Percentiles rank a stretch among this genome's conserved stretches.
Evolutionary conservation across 2,113 vertebrate species (phyloP).

Genomic region (Sapayoa aenigma): DNA sequence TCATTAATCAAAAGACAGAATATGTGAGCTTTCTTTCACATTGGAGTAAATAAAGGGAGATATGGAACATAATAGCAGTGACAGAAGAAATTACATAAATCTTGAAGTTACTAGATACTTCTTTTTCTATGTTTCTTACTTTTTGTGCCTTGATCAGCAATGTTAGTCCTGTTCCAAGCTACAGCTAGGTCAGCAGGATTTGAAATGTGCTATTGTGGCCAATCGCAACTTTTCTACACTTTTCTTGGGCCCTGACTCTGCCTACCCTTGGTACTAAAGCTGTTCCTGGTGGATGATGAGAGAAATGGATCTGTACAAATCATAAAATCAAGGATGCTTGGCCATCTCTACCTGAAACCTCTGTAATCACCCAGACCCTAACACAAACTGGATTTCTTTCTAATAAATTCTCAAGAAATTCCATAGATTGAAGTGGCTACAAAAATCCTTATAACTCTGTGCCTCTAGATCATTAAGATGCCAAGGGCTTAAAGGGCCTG

Average conservation of each 20-base stretch:
- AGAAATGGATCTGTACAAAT: background rate
- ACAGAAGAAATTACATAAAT: background rate
- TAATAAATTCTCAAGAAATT: background rate
- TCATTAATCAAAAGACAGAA: background rate
- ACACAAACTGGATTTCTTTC: background rate
- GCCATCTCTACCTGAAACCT: background rate
- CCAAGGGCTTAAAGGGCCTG: background rate
- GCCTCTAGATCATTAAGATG: background rate
- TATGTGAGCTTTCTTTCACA: background rate
- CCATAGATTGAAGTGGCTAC: background rate
- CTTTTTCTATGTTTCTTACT: background rate
- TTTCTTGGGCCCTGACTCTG: background rate
- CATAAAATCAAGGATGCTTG: background rate
- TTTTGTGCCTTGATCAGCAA: background rate
- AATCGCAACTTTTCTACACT: background rate
- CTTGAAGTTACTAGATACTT: background rate
- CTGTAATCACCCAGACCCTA: background rate
- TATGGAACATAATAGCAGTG: background rate
- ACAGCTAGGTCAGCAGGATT: background rate
- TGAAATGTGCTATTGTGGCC: accelerated
- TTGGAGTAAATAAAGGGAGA: background rate
- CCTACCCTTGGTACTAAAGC: background rate
- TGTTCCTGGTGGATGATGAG: background rate
- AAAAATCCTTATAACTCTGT: background rate
- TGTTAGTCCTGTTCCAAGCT: background rate